Evolutionary conservation across 1,140 invertebrate species (phyloP).

Genomic region (Pseudoatta argentina): DNA sequence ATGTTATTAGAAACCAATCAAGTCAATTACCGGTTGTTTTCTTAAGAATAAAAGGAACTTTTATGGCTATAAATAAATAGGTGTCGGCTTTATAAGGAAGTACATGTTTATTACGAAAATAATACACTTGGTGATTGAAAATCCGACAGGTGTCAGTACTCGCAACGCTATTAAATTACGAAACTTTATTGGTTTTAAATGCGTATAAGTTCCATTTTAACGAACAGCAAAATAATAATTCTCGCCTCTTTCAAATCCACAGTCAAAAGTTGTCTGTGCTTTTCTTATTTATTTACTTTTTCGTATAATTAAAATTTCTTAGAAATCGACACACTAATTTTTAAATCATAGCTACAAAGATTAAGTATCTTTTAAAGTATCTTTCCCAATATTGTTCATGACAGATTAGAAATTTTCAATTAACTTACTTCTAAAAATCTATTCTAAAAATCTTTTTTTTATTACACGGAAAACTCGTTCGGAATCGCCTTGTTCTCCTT

Average conservation of each 20-base stretch:
- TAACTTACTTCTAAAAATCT: not conserved
- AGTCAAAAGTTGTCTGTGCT: not conserved
- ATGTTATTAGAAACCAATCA: constrained; percentile 49
- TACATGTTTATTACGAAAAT: constrained; percentile 32
- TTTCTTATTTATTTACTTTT: not conserved
- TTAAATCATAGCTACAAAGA: not conserved
- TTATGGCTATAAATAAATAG: constrained; percentile 28
- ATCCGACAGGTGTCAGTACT: constrained; percentile 12
- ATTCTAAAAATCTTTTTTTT: not conserved
- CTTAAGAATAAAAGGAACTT: not conserved
- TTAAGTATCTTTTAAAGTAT: not conserved
- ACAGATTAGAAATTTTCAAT: not conserved
- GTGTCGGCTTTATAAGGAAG: not conserved
- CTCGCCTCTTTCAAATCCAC: not conserved
- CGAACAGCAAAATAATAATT: not conserved
- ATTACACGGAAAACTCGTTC: not conserved
- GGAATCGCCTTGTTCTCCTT: not conserved
- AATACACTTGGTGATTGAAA: constrained; percentile 31
- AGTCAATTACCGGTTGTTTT: constrained; percentile 10
- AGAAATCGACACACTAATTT: not conserved
- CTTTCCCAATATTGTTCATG: not conserved
- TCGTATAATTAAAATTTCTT: not conserved
- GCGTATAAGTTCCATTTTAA: not conserved
- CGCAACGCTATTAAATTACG: not conserved
- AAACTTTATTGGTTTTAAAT: not conserved